Evolutionary conservation across 2,797 vertebrate species (phyloP).

Genomic region (Cuniculus paca): DNA sequence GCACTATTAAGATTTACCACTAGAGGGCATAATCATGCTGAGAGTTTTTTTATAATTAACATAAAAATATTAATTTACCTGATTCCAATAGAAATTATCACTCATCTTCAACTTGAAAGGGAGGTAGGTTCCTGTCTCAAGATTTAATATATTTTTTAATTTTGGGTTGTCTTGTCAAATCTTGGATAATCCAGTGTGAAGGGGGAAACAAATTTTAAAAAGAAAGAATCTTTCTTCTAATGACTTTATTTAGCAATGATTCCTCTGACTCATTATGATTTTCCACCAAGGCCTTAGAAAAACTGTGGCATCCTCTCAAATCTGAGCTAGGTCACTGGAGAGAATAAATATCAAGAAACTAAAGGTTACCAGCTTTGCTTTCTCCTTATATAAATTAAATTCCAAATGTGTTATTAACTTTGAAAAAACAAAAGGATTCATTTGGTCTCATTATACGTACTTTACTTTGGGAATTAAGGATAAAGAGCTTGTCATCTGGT

Average conservation of each 20-base stretch:
- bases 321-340: background rate
- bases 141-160: background rate
- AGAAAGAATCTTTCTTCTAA: background rate
- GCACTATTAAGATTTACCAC: conserved; percentile 52
- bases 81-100: conserved; percentile 59
- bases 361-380: background rate
- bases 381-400: background rate
- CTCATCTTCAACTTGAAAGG: conserved; percentile 4
- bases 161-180: conserved; percentile 30
- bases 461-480: conserved; percentile 91
- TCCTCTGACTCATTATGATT: background rate
- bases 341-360: conserved; percentile 4
- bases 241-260: background rate
- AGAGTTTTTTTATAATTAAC: conserved; percentile 58
- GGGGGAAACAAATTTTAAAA: background rate
- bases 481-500: conserved; percentile 91
- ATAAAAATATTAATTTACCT: conserved; percentile 34
- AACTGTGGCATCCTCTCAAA: background rate
- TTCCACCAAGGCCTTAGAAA: background rate
- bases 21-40: conserved; percentile 59
- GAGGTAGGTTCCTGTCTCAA: background rate
- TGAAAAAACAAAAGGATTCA: background rate
- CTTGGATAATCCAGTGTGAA: background rate
- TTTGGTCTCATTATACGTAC: conserved; percentile 85
- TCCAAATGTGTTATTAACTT: background rate